Conservation (phyloP, 2,888 invertebrate species). For the Asteroscopus sphinx region DNA sequence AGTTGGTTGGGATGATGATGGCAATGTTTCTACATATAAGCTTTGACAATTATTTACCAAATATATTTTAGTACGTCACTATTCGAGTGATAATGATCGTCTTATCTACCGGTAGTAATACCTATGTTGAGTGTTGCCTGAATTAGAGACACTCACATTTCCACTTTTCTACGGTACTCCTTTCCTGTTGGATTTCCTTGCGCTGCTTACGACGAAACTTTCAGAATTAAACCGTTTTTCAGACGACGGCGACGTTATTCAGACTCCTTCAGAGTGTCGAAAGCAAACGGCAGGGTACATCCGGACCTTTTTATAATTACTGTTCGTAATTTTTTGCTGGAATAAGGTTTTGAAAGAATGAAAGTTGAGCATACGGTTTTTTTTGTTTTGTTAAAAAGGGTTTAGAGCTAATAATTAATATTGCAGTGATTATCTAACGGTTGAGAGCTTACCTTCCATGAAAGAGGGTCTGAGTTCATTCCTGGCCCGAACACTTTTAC, state of each 20-base stretch:
- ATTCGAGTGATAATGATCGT: constrained; percentile 1
- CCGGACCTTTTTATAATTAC: constrained; percentile 49
- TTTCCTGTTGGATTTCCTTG: constrained; percentile 46
- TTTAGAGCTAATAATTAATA: neutral
- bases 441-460: too few relatives aligned
- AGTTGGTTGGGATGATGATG: too few relatives aligned
- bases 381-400: neutral
- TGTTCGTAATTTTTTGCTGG: constrained; percentile 46
- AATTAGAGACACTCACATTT: constrained; percentile 66
- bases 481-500: too few relatives aligned
- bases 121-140: constrained; percentile 32
- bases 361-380: neutral
- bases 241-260: constrained; percentile 46
- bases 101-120: constrained; percentile 18
- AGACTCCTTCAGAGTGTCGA: constrained; percentile 47
- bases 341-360: constrained; percentile 22
- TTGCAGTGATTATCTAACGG: too few relatives aligned
- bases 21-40: too few relatives aligned
- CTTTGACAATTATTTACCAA: too few relatives aligned
- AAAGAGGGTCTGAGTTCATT: too few relatives aligned
- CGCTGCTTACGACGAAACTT: constrained; percentile 52
- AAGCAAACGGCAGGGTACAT: constrained; percentile 39
- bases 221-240: constrained; percentile 62
- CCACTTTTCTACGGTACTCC: constrained; percentile 54
- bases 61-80: neutral